A percentile compares a stretch with the other conserved stretches of the same genome.
Conservation (phyloP, 2,888 invertebrate genomes). For the Rotaria macrura region DNA sequence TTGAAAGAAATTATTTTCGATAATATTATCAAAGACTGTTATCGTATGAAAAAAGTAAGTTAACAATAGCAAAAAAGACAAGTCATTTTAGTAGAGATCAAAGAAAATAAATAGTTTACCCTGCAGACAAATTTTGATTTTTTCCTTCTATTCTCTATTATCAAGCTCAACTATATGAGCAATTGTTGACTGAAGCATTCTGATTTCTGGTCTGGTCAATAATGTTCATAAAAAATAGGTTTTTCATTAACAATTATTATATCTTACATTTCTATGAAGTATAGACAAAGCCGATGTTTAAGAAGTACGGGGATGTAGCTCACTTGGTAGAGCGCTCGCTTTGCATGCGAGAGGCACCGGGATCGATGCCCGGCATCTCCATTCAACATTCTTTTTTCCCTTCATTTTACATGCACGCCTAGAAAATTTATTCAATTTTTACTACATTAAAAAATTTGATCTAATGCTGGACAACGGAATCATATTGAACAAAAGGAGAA, state of each 20-base stretch:
- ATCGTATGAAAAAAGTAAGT: background rate
- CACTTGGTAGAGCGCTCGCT: constrained; percentile 33
- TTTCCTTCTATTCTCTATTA: background rate
- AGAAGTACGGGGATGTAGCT: constrained; percentile 27
- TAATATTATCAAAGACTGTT: background rate
- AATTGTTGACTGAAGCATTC: background rate
- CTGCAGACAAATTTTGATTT: background rate
- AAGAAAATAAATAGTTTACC: background rate
- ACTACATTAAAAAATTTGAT: background rate
- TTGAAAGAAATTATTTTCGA: background rate
- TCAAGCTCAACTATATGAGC: background rate
- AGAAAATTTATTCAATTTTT: background rate
- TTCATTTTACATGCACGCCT: background rate
- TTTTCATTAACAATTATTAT: no score
- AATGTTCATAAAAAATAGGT: background rate
- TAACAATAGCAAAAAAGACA: background rate
- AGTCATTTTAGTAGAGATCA: background rate
- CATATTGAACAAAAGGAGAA: background rate
- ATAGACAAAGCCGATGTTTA: background rate
- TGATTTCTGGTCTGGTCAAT: background rate
- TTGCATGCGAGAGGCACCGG: constrained; percentile 33
- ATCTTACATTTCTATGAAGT: background rate
- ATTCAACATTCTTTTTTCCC: background rate
- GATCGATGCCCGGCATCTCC: constrained; percentile 34
- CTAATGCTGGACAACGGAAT: background rate